Evolutionary conservation across 2,113 vertebrate genomes (phyloP).

Genomic region (Actenoides hombroni): DNA sequence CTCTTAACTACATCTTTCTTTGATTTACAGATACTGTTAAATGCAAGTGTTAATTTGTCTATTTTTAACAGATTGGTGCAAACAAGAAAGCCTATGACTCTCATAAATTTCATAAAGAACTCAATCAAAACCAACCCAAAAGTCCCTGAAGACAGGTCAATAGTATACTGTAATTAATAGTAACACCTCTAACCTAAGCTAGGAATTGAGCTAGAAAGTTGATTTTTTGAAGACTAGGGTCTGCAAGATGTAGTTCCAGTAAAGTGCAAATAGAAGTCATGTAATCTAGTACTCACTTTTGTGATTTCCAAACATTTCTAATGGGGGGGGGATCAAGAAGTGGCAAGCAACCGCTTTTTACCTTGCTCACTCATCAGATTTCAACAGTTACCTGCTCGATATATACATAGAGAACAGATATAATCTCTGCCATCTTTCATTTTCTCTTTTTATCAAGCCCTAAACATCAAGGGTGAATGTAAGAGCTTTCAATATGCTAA

Average conservation of each 20-base stretch:
- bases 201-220: background rate
- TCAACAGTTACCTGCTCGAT: background rate
- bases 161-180: background rate
- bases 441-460: background rate
- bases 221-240: background rate
- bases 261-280: background rate
- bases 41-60: constrained; percentile 21
- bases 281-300: background rate
- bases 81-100: constrained; percentile 9
- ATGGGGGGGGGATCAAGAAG: background rate
- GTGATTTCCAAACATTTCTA: background rate
- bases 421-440: background rate
- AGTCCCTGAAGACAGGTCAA: background rate
- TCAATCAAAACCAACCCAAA: constrained; percentile 4
- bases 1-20: constrained; percentile 47
- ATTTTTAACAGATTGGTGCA: constrained; percentile 29
- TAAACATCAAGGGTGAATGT: background rate
- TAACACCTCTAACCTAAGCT: background rate
- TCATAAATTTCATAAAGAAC: background rate
- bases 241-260: background rate
- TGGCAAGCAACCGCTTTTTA: background rate
- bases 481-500: background rate
- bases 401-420: background rate
- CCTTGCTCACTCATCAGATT: background rate
- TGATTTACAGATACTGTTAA: constrained; percentile 53